Evolutionary conservation across 1,140 invertebrate genomes (phyloP).

Genomic region (Drosophila ohnishii): DNA sequence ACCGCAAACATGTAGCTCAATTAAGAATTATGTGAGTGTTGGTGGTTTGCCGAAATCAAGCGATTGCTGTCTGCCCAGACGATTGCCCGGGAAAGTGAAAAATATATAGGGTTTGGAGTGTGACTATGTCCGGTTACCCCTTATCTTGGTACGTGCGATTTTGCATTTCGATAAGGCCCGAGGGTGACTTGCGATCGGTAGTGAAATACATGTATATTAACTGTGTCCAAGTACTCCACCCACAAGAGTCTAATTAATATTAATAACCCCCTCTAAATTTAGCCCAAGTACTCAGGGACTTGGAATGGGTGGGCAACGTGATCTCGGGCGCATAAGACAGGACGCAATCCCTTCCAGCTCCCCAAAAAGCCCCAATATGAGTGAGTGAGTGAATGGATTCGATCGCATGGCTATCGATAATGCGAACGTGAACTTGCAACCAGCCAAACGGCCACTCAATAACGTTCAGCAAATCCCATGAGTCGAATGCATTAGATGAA

Average conservation of each 20-base stretch:
- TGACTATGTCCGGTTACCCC: conserved; percentile 19
- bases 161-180: conserved; percentile 46
- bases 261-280: conserved; percentile 46
- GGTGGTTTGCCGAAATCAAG: conserved; percentile 5
- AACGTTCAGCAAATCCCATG: conserved; percentile 58
- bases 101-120: background rate
- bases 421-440: conserved; percentile 48
- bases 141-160: conserved; percentile 55
- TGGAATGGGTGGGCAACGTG: conserved; percentile 34
- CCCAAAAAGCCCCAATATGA: conserved; percentile 2
- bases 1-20: conserved; percentile 5
- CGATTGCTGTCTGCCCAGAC: conserved; percentile 10
- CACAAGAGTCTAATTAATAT: conserved; percentile 54
- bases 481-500: conserved; percentile 52
- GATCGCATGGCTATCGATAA: conserved; percentile 28
- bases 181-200: conserved; percentile 24
- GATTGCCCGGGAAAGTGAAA: background rate
- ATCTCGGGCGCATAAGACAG: conserved; percentile 24
- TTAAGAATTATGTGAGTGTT: background rate
- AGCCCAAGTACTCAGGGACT: conserved; percentile 7
- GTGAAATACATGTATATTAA: conserved; percentile 36
- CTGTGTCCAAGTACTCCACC: conserved; percentile 22
- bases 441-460: conserved; percentile 26
- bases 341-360: conserved; percentile 4
- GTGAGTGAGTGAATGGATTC: conserved; percentile 15